These are phyloP conservation scores for Greenwoodochromis staneri DNA, from an alignment of 2,113 vertebrate species.

Conservation along the genomic window DNA sequence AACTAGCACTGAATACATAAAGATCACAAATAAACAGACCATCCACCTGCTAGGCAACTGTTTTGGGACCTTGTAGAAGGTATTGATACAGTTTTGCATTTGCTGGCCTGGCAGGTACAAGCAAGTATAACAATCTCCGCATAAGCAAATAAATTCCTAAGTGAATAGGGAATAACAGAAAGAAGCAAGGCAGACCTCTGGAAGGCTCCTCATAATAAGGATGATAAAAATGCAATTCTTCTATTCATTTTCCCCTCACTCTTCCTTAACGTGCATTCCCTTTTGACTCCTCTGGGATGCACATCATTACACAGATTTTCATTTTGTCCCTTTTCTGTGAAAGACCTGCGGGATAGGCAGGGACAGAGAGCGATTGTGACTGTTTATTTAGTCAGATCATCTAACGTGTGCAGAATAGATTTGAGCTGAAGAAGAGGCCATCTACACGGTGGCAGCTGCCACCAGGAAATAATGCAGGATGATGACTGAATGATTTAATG, in stretches of 20 bases:
- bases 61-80: background rate
- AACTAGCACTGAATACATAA: conserved; percentile 41
- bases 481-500: background rate
- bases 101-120: background rate
- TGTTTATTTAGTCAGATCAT: conserved; percentile 57
- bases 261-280: background rate
- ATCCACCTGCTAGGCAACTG: conserved; percentile 26
- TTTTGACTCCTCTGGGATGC: conserved; percentile 16
- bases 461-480: background rate
- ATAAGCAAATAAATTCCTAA: conserved; percentile 42
- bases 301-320: conserved; percentile 30
- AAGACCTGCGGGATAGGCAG: conserved; percentile 12
- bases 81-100: conserved; percentile 45
- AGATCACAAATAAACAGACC: conserved; percentile 43
- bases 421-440: conserved; percentile 24
- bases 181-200: background rate
- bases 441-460: conserved; percentile 16
- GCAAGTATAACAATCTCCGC: conserved; percentile 17
- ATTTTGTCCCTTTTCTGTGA: conserved; percentile 36
- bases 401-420: conserved; percentile 46
- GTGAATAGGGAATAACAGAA: conserved; percentile 21
- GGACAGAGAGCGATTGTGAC: conserved; percentile 1
- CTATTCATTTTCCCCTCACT: conserved; percentile 16
- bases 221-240: conserved; percentile 41
- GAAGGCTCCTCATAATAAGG: conserved; percentile 43